Percentiles rank a stretch among this genome's conserved stretches.
Conservation (phyloP, 2,113 vertebrate genomes). For the Phylloscopus whistleri region DNA sequence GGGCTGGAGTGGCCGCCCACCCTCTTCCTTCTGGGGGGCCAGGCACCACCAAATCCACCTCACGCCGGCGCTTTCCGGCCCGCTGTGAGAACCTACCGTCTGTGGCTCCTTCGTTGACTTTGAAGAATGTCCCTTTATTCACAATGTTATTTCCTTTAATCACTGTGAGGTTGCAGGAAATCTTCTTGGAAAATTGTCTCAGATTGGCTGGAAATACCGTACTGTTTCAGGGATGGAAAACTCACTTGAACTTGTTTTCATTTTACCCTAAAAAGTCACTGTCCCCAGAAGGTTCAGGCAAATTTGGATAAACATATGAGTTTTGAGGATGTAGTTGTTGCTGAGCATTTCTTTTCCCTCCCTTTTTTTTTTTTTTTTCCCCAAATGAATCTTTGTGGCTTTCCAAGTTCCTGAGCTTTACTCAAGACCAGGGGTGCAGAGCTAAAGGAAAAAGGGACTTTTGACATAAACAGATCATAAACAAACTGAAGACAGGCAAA, state of each 20-base stretch:
- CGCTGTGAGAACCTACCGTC: slow-evolving; percentile 52
- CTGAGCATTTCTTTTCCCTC: neutral
- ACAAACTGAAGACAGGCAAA: slow-evolving; percentile 23
- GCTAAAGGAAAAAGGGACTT: neutral
- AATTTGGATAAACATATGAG: slow-evolving; percentile 59
- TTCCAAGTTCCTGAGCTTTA: slow-evolving; percentile 46
- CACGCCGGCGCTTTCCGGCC: slow-evolving; percentile 43
- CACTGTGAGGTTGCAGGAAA: slow-evolving; percentile 66
- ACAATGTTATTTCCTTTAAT: slow-evolving; percentile 70
- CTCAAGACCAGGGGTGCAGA: slow-evolving; percentile 6
- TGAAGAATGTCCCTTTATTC: slow-evolving; percentile 69
- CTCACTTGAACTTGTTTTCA: slow-evolving; percentile 67
- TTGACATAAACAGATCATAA: slow-evolving; percentile 24
- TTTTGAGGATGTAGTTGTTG: slow-evolving; percentile 48
- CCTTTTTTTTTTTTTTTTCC: neutral
- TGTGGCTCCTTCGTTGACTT: slow-evolving; percentile 64
- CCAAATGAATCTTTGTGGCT: slow-evolving; percentile 1
- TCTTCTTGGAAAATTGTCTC: slow-evolving; percentile 67
- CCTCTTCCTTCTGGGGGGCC: slow-evolving; percentile 60
- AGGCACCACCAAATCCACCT: neutral
- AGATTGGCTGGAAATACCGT: slow-evolving; percentile 53
- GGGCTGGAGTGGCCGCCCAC: slow-evolving; percentile 3
- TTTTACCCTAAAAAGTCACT: slow-evolving; percentile 64
- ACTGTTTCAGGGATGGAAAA: slow-evolving; percentile 57
- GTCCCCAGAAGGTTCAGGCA: slow-evolving; percentile 57